These are phyloP conservation scores for Plumapathes pennacea DNA, from an alignment of 92 coral and sea anemone species.

Conservation along the genomic window DNA sequence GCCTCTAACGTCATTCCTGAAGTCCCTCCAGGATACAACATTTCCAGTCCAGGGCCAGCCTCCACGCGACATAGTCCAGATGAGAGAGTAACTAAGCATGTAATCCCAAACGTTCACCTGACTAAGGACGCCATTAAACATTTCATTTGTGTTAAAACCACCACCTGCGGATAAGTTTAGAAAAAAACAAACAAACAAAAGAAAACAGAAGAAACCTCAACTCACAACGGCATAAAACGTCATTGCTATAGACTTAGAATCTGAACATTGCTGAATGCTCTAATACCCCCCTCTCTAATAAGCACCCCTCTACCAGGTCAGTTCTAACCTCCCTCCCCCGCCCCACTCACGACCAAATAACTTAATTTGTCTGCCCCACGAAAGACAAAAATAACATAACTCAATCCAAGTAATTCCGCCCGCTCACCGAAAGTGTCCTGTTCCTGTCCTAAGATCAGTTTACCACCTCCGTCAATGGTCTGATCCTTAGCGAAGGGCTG, in stretches of 20 bases:
- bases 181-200: not conserved
- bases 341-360: too few species aligned
- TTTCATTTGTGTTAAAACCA: not conserved
- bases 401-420: too few species aligned
- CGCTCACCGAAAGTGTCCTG: constrained; percentile 21
- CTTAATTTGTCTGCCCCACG: too few species aligned
- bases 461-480: constrained; percentile 14
- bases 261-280: too few species aligned
- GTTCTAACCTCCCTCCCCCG: too few species aligned
- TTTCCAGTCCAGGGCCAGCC: constrained; percentile 21
- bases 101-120: constrained; percentile 15
- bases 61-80: constrained; percentile 1
- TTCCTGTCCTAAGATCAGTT: constrained; percentile 24
- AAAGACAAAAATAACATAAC: too few species aligned
- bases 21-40: constrained; percentile 14
- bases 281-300: too few species aligned
- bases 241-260: not conserved
- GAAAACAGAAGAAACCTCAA: not conserved
- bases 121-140: constrained; percentile 5
- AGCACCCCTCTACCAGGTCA: not conserved
- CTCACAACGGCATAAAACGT: not conserved
- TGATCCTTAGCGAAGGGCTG: not conserved
- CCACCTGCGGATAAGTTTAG: constrained; percentile 6
- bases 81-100: not conserved
- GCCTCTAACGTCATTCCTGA: constrained; percentile 2